Evolutionary conservation across 2,888 invertebrate species (phyloP).

Genomic region (Rhabditoides inermis): DNA sequence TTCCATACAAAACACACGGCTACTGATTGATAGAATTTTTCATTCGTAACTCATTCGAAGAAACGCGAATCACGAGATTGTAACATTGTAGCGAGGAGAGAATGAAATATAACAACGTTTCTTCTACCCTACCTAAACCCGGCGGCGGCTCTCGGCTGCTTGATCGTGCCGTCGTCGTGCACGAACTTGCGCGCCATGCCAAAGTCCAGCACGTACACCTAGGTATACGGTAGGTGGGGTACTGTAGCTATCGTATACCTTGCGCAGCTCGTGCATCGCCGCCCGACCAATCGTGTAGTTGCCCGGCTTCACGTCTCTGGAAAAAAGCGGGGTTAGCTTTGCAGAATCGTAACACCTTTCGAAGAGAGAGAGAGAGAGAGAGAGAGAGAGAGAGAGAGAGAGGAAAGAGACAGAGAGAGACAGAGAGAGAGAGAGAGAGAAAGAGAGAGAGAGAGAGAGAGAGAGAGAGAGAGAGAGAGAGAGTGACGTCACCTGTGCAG

Average conservation of each 20-base stretch:
- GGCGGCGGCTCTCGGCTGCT: constrained; percentile 35
- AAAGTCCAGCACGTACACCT: constrained; percentile 43
- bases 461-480: background rate
- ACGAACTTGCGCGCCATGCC: constrained; percentile 42
- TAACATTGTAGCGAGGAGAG: too few species aligned
- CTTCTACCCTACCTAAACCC: constrained; percentile 31
- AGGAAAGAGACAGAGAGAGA: background rate
- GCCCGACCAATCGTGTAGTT: constrained; percentile 42
- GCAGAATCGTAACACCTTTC: too few species aligned
- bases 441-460: background rate
- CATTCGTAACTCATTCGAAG: too few species aligned
- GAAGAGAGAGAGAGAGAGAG: background rate
- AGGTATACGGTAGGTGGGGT: too few species aligned
- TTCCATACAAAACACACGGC: too few species aligned
- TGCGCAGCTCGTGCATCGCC: constrained; percentile 36
- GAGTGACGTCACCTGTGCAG: constrained; percentile 23
- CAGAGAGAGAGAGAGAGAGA: background rate
- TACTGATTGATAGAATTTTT: too few species aligned
- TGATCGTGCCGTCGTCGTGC: constrained; percentile 36
- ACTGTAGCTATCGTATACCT: too few species aligned
- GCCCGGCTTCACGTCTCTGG: constrained; percentile 22
- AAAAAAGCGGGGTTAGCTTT: too few species aligned
- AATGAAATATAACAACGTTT: too few species aligned
- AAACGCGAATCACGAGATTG: too few species aligned
- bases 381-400: background rate